Evolutionary conservation across 2,797 vertebrate genomes (phyloP), one percentile per base, ranked within the genome.

Genomic region (Denticeps clupeoides): DNA sequence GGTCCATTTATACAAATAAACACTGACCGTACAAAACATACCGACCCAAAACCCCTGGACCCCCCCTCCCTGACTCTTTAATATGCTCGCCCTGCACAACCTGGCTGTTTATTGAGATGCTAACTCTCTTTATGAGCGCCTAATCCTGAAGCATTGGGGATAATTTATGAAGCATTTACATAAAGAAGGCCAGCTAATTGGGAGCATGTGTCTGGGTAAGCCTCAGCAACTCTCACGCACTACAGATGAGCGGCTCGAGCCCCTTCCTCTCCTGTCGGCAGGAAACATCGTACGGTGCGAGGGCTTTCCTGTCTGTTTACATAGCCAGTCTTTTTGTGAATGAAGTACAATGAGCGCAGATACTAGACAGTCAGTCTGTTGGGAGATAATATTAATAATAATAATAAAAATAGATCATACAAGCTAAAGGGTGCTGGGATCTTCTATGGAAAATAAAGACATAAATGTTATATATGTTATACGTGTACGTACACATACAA

Each of bases 151-250:
- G 81, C 81, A 75, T 82, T 81, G 76, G 83, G 86, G 82, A 86
- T 87, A 86, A 87, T 84, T 89, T 86, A 89, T 86, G 81, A 83
- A 83, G 80, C 82, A 82, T 87, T 87, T 89, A 87, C 82, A 87
- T 89, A 87, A 87, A 86, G 81, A 84, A 82, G 71, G 81, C 74
- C 80, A 83, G 81, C 80, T 88, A 89, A 87, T 87, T 88, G 85
- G 81, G 81, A 87, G 85, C 82, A 84, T 86, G 84, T 85, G 87
- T 87, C 79, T 83, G 76, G 41, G 61, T 84, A 83, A 84, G 78
- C 80, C 77, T 71, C 47, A 67, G 81, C 74, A 76, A 84, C 78
- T 75, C 75, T 72, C 73, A 74, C 66, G 74, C 79, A 84, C 81
- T 81, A 72, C 80, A 84, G 79, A 85, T 81, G 31, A 52, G n/a